Evolutionary conservation across 2,113 vertebrate species (phyloP), one percentile per base, ranked within the genome.

Genomic region (Etia nguti): DNA sequence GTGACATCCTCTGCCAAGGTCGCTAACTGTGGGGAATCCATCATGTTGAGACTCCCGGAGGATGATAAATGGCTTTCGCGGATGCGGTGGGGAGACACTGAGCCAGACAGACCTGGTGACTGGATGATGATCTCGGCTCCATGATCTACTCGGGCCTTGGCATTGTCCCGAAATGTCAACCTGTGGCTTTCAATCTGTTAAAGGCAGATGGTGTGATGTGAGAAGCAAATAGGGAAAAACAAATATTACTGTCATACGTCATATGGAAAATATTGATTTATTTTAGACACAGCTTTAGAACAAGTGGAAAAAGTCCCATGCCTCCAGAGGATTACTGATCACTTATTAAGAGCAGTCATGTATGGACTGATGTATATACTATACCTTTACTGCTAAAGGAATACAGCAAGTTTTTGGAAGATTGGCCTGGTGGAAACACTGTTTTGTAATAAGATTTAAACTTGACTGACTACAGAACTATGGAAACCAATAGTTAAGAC

Each of bases 1-100:
- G 98, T 99, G 95, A 99, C 98, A 50, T 99, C 98, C 95, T 99
- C 98, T 2, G 98, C 98, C 13, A 99, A 96, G 59, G 98, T 99
- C 10, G 98, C 97, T 75, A 99, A 97, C 96, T 98, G 98, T 50
- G 98, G 98, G 0, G 98, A 99, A 85, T 99, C 99, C 12, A 97
- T 96, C 93, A 99, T 95, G 96, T 99, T 99, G 96, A 99, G 97
- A 92, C 98, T 99, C 92, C 98, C 98, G 4, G 98, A 98, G 75
- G 99, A 99, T 0, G 98, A 99, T 88, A 99, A 97, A 1, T 99
- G 98, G 97, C 98, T 99, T 94, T 94, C 94, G 36, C 91, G 87
- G 8, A 97, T 97, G 38, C 97, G 96, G 24, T 97, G 97, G 1
- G 98, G 99, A 0, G 98, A 99, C 15, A 96, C 96, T 56, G 97